Evolutionary conservation across 2,113 vertebrate species (phyloP), one percentile per base, ranked within the genome.

Genomic region (Vimba vimba): DNA sequence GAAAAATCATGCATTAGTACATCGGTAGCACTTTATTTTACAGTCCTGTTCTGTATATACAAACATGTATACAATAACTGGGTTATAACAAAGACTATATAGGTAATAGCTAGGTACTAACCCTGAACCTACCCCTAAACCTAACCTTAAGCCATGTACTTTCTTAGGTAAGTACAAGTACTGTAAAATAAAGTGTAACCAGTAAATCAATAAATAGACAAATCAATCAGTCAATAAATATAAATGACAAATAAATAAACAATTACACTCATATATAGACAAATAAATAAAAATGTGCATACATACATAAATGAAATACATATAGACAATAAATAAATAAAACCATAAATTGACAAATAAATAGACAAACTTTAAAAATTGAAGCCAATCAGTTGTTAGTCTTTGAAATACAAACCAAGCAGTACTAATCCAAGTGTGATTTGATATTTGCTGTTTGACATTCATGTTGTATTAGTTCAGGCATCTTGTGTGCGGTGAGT

Each of bases 391-490:
- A 39, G 36, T 6, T 33, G 33, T 23, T 79, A 12, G 21, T 23
- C 50, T 59, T 36, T 13, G 17, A 78, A 8, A 50, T 50, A 47
- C 11, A 57, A 19, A 55, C 4, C 19, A 78, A 23, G 0, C 43
- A 25, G 1, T n/a, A 79, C 77, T 39, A n/a, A 25, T 79, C 30
- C 17, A 57, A 73, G 13, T 60, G 8, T 79, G 55, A 43, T 64
- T 59, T 80, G 15, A 80, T 79, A 79, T 79, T 62, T 60, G 33
- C n/a, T 62, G 19, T 43, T 39, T 79, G 23, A 25, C 6, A 43
- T 60, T n/a, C 21, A 5, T 36, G 43, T 30, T 36, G 36, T 57
- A 19, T 78, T 59, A 36, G 4, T 39, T 23, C 25, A 78, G 52
- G 10, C 19, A 57, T 78, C 27, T 33, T 59, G 19, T 36, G 10